Base-by-base conservation (phyloP, 2,888 invertebrate species). In the Leuctra nigra region DNA sequence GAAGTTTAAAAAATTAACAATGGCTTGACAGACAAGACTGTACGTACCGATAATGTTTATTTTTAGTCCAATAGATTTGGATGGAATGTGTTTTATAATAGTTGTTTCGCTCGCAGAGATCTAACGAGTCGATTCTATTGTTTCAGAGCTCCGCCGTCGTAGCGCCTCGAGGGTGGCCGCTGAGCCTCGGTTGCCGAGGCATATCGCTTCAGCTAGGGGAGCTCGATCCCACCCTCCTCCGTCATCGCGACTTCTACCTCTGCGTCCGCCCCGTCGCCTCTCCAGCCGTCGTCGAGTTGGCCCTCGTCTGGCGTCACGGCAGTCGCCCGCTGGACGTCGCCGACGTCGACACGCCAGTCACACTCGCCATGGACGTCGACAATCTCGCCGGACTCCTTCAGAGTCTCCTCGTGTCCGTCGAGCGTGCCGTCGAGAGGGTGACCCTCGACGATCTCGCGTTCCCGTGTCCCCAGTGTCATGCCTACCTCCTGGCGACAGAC, bases 371-470 rank as follows among this genome's bases (percentile, higher is more conserved):
- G 55, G 69, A 70, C 59, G 75, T 75, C 61, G 76, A 76, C 62
- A 79, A 82, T 62, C 69, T 84, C 63, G 81, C 82, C 47, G 78
- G 80, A 63, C 75, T 83, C 62, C 75, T 85, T 63, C 81, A 81
- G 67, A 82, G 78, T 66, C 73, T 85, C 54, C 73, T 85, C 52
- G 79, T 85, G 54, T 81, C 82, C 57, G 83, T 85, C 54, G 85
- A 85, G 70, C 79, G 81, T 59, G 83, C 82, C 63, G 82, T 85
- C 66, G 82, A 82, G 66, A 75, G 84, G 59, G 79, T 85, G 61
- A 79, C 80, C 60, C 69, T 84, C 63, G 84, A 84, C 70, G 82
- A 83, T 63, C 70, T 84, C 56, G 76, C 79, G 60, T 81, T 82
- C 69, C 82, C 83, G 29, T 79, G 75, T 68, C 75, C 75, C 54